These are phyloP conservation scores for Pogonomyrmex californicus DNA, from an alignment of 1,140 invertebrate species.

Conservation along the genomic window DNA sequence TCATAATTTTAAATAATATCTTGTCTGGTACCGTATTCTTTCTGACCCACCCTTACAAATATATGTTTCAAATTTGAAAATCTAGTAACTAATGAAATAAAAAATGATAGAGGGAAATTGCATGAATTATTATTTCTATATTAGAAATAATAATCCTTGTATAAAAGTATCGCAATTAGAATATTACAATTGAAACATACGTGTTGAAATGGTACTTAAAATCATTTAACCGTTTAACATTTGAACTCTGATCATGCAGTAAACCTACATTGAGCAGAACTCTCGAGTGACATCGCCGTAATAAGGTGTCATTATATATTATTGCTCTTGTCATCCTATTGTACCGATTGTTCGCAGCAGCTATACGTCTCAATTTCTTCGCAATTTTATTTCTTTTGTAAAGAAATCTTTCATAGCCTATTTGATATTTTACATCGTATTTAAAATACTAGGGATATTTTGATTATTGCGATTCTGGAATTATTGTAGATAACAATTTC, in stretches of 20 bases:
- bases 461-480: no score
- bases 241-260: slow-evolving; percentile 78
- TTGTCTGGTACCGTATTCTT: no score
- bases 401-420: background rate
- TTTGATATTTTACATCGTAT: background rate
- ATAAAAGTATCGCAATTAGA: slow-evolving; percentile 58
- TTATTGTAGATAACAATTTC: no score
- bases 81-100: background rate
- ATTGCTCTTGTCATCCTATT: slow-evolving; percentile 75
- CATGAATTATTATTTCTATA: background rate
- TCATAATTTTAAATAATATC: no score
- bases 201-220: slow-evolving; percentile 69
- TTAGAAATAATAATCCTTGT: no score
- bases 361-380: slow-evolving; percentile 46
- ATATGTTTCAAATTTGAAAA: background rate
- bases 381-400: slow-evolving; percentile 32
- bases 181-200: slow-evolving; percentile 31
- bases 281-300: slow-evolving; percentile 69
- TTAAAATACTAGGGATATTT: background rate
- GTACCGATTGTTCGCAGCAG: slow-evolving; percentile 59
- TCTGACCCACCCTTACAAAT: no score
- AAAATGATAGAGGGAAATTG: background rate
- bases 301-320: slow-evolving; percentile 75
- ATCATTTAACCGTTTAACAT: slow-evolving; percentile 79
- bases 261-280: slow-evolving; percentile 63